Evolutionary conservation across 1,140 invertebrate species (phyloP).

Genomic region (Pogonomyrmex californicus): DNA sequence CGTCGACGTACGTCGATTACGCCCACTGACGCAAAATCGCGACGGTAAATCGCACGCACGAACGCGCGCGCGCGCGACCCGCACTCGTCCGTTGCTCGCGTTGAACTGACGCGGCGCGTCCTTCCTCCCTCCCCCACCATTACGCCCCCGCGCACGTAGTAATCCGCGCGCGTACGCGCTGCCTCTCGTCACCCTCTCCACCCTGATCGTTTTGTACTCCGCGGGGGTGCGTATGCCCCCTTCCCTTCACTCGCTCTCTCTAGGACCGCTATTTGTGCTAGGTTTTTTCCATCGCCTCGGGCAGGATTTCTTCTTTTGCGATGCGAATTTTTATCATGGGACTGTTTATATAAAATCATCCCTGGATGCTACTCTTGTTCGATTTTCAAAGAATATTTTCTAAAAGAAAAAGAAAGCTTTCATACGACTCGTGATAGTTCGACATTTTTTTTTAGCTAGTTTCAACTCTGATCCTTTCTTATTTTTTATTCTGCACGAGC

Average conservation of each 20-base stretch:
- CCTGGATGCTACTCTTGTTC: neutral
- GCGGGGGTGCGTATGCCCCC: neutral
- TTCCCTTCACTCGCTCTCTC: too few species aligned
- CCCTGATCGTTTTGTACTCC: neutral
- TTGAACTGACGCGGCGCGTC: constrained; percentile 62
- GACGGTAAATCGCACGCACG: neutral
- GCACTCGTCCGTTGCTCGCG: constrained; percentile 66
- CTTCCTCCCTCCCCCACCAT: constrained; percentile 21
- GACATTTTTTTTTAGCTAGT: neutral
- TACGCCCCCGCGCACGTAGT: constrained; percentile 29
- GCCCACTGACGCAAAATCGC: constrained; percentile 15
- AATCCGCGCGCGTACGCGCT: constrained; percentile 31
- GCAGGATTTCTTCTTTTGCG: neutral
- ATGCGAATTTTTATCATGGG: neutral
- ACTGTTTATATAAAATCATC: neutral
- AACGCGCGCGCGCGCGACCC: constrained; percentile 52
- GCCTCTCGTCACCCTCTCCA: neutral
- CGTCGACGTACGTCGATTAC: neutral
- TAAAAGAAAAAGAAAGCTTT: too few species aligned
- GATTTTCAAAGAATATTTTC: neutral
- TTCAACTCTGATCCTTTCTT: neutral
- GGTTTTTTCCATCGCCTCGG: neutral
- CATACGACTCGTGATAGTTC: neutral
- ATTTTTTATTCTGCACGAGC: neutral
- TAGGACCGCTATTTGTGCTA: neutral